These are phyloP conservation scores for Yoshiicerus persimilis DNA, from an alignment of 1,140 invertebrate species.

Conservation along the genomic window DNA sequence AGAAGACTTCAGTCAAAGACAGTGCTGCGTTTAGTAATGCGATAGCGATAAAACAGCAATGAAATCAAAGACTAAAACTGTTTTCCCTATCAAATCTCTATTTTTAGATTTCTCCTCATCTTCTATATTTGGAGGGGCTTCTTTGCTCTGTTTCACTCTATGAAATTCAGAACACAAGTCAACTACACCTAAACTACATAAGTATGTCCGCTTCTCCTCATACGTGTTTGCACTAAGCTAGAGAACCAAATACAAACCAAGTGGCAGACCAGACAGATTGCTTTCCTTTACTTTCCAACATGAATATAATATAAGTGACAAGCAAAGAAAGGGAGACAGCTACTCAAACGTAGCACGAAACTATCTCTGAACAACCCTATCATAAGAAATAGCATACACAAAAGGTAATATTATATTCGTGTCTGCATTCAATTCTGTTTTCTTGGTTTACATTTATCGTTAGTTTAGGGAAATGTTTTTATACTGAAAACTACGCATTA, in stretches of 20 bases:
- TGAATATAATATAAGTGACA: neutral
- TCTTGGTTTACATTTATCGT: neutral
- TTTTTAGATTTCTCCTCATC: neutral
- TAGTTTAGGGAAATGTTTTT: neutral
- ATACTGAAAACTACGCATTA: too few relatives aligned
- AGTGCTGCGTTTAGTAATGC: neutral
- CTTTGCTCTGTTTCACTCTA: neutral
- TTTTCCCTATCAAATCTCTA: slow-evolving; percentile 15
- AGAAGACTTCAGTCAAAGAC: neutral
- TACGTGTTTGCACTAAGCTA: neutral
- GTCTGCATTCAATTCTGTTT: neutral
- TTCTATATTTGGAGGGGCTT: neutral
- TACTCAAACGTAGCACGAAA: neutral
- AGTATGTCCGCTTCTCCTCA: neutral
- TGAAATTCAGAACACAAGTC: neutral
- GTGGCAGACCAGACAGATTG: neutral
- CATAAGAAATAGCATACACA: neutral
- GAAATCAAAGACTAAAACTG: neutral
- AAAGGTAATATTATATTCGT: neutral
- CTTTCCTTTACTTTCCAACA: neutral
- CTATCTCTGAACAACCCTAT: neutral
- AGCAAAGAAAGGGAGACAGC: neutral
- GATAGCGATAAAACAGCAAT: neutral
- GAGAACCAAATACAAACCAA: neutral
- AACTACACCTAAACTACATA: neutral